Percentiles rank a stretch among this genome's conserved stretches.
phyloP scores from a whole-genome alignment of 2,888 invertebrate genomes.

The Amphimallon solstitiale region DNA sequence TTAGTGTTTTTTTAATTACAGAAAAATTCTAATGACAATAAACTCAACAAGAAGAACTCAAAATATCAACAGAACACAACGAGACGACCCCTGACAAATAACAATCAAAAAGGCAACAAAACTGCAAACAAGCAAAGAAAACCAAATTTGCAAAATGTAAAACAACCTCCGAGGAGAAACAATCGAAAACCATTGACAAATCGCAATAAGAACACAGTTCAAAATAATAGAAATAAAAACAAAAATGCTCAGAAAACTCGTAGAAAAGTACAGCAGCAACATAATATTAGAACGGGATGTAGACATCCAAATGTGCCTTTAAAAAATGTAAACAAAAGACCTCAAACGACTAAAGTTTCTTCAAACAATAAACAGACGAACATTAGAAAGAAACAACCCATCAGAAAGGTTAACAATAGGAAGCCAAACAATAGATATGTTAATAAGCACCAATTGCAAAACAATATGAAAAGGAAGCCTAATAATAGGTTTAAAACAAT shows the following conservation, averaged over 20 bases:
- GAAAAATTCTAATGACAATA: background rate
- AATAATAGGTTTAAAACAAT: slow-evolving; percentile 1
- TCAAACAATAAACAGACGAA: background rate
- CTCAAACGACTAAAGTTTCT: background rate
- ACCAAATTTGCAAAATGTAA: slow-evolving; percentile 10
- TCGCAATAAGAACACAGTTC: slow-evolving; percentile 10
- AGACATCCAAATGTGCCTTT: background rate
- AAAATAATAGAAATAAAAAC: background rate
- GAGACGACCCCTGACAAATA: slow-evolving; percentile 3
- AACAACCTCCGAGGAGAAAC: background rate
- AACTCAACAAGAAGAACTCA: background rate
- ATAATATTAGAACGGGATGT: slow-evolving; percentile 1
- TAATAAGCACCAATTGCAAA: slow-evolving; percentile 4
- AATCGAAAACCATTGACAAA: slow-evolving; percentile 5
- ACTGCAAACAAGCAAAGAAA: background rate
- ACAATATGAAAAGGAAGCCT: background rate
- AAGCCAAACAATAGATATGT: background rate
- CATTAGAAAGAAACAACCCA: background rate
- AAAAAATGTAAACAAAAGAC: background rate
- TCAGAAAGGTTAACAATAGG: background rate
- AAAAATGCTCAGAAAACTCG: slow-evolving; percentile 7
- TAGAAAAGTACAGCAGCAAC: background rate
- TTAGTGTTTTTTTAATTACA: background rate
- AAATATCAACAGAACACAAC: background rate
- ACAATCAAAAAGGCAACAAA: background rate